phyloP scores from a whole-genome alignment of 2,797 vertebrate genomes.

The Kryptolebias ocellatus region DNA sequence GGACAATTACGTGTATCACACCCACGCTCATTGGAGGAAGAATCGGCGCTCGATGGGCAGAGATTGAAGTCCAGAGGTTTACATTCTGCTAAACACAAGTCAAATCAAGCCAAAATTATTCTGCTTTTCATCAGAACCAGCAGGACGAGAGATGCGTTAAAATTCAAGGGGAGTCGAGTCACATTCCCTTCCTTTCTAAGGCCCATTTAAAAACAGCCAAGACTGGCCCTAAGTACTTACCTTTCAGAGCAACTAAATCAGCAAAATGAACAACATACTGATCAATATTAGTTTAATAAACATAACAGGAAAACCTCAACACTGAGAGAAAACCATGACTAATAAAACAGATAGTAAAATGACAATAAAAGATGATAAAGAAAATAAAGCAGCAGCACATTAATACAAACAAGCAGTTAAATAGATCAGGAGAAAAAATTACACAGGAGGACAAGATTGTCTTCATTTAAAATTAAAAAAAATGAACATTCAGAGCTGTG shows the following conservation, averaged over 20 bases:
- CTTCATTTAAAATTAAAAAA: too few relatives aligned
- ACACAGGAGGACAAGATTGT: too few relatives aligned
- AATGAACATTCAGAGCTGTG: too few relatives aligned
- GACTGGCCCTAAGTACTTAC: neutral
- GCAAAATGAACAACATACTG: neutral
- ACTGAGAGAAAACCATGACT: neutral
- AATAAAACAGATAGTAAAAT: neutral
- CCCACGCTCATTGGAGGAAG: constrained; percentile 24
- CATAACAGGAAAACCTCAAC: neutral
- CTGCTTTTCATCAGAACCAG: neutral
- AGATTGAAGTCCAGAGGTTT: constrained; percentile 28
- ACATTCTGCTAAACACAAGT: constrained; percentile 15
- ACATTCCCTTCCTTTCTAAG: neutral
- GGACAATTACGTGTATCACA: constrained; percentile 54
- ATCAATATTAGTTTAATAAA: neutral
- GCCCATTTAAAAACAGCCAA: neutral
- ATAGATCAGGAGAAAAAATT: too few relatives aligned
- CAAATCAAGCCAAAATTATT: constrained; percentile 8
- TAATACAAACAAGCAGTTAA: too few relatives aligned
- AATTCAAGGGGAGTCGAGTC: neutral
- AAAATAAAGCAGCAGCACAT: too few relatives aligned
- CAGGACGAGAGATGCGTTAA: neutral
- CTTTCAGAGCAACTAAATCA: neutral
- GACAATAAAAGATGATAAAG: neutral
- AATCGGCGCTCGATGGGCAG: constrained; percentile 2